Base-by-base conservation (phyloP, 2,888 invertebrate genomes). In the Sisyra nigra region DNA sequence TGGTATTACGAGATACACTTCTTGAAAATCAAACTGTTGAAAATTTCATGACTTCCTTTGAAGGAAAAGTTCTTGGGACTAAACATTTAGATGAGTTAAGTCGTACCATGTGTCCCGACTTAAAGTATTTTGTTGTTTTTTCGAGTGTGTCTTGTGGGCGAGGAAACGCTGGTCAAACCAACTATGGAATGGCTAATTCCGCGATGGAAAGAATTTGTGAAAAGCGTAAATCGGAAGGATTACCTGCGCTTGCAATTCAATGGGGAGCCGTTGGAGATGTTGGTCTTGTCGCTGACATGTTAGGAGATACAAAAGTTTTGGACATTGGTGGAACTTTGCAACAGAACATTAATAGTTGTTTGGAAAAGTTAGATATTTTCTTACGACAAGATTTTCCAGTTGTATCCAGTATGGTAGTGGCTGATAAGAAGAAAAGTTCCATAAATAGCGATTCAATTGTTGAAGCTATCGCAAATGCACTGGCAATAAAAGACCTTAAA, bases 181-280 rank as follows among this genome's bases (percentile, higher is more conserved):
- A 88, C 65, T 92, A 92, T 58, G 92, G 88, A 18, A 80, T 83
- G 69, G 80, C 88, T 35, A 93, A 92, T 65, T 87, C 88, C 0
- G 72, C 82, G 3, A 87, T 91, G 87, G 89, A 92, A 60, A 72
- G 87, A 49, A 76, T 92, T 50, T 84, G 85, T 56, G 91, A 88
- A 59, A 65, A 68, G 54, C 72, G 88, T 48, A 67, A 67, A 53
- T 62, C 60, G 44, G 74, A 76, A 7, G 83, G 85, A 1, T 67
- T 79, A 0, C 85, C 87, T 1, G 91, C 72, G 0, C 61, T 87
- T 46, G 91, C 91, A 2, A 76, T 93, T 8, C 87, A 93, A 58
- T 93, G 92, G 91, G 92, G 93, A 30, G 91, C 89, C 31, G 74
- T 93, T 41, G 93, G 88, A 41, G 91, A 93, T 59, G 77, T 70